Percentiles rank a stretch among this genome's conserved stretches.
Conservation (phyloP, 1,140 invertebrate species). For the Uloborus diversus region DNA sequence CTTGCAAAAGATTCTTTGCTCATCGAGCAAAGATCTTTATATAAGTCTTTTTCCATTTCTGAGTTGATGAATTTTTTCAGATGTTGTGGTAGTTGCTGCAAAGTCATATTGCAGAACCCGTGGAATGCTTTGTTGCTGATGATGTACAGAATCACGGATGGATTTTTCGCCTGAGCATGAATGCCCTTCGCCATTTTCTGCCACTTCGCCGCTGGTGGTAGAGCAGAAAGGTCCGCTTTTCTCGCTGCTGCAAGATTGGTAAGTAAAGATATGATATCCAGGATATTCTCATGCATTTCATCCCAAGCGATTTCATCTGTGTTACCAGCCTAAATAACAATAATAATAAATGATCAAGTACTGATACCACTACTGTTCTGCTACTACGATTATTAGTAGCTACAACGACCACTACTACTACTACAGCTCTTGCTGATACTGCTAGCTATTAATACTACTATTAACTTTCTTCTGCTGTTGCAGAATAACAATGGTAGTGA, state of each 20-base stretch:
- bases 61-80: background rate
- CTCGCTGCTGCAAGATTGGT: background rate
- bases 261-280: slow-evolving; percentile 20
- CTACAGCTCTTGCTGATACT: too few relatives aligned
- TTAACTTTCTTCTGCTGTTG: too few relatives aligned
- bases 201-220: slow-evolving; percentile 9
- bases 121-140: slow-evolving; percentile 6
- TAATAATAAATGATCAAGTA: background rate
- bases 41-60: background rate
- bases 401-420: too few relatives aligned
- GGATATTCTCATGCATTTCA: slow-evolving; percentile 24
- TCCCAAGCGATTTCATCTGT: slow-evolving; percentile 29
- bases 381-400: too few relatives aligned
- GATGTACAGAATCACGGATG: slow-evolving; percentile 10
- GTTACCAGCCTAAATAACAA: slow-evolving; percentile 15
- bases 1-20: background rate
- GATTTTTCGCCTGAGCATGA: background rate
- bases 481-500: too few relatives aligned
- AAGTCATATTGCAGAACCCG: slow-evolving; percentile 7
- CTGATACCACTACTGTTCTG: too few relatives aligned
- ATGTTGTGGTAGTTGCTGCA: background rate
- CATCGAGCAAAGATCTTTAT: slow-evolving; percentile 4
- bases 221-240: slow-evolving; percentile 1
- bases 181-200: slow-evolving; percentile 8
- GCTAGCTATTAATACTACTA: too few relatives aligned